phyloP scores from a whole-genome alignment of 2,888 invertebrate genomes.

The Ferrisia virgata region DNA sequence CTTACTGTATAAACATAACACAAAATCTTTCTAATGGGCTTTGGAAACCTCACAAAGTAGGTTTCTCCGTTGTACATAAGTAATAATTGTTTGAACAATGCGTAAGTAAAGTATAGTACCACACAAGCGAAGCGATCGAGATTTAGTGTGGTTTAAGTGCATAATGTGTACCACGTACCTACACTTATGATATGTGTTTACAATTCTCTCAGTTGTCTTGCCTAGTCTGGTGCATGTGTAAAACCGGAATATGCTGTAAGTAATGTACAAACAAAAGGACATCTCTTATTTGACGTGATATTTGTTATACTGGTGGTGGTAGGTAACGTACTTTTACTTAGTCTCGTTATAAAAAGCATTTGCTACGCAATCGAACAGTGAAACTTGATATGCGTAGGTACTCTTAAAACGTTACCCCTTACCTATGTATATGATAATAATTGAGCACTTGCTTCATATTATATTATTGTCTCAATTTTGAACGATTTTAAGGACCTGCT shows the following conservation, averaged over 20 bases:
- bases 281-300: neutral
- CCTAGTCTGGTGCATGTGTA: neutral
- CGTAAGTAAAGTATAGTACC: neutral
- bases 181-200: neutral
- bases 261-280: constrained; percentile 32
- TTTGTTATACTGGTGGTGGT: no score
- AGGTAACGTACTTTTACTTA: no score
- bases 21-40: neutral
- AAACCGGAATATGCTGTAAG: constrained; percentile 18
- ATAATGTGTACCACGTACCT: neutral
- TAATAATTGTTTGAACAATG: constrained; percentile 31
- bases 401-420: no score
- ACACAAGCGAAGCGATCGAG: neutral
- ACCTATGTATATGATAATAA: no score
- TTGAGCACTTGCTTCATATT: no score
- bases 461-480: no score
- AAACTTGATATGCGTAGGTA: neutral
- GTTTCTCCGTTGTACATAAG: constrained; percentile 28
- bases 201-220: neutral
- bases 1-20: neutral
- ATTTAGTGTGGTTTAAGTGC: neutral
- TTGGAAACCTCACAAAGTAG: constrained; percentile 6
- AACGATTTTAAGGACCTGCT: no score
- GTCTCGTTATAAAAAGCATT: neutral
- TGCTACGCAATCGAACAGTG: neutral